phyloP scores from a whole-genome alignment of 2,113 vertebrate genomes.

The Rostratula benghalensis region DNA sequence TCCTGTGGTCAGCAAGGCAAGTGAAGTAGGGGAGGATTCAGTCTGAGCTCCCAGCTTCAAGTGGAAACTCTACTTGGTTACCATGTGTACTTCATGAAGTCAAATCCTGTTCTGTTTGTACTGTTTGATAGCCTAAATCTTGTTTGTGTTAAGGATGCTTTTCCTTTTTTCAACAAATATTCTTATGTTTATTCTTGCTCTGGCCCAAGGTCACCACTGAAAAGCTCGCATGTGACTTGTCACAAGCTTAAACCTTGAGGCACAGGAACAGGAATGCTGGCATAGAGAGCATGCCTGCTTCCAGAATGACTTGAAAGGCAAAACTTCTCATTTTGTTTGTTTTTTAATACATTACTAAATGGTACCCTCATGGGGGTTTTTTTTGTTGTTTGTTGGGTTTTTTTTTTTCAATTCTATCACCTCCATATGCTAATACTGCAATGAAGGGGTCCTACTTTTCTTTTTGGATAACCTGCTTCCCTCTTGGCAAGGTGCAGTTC shows the following conservation, averaged over 20 bases:
- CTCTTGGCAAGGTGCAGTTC: not conserved
- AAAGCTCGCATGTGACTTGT: not conserved
- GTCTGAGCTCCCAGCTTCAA: not conserved
- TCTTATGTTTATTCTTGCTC: not conserved
- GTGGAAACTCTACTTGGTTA: not conserved
- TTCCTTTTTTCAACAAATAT: not conserved
- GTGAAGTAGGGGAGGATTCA: not conserved
- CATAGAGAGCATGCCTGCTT: not conserved
- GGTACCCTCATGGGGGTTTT: not conserved
- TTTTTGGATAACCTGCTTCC: not conserved
- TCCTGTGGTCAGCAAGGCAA: not conserved
- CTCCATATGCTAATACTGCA: not conserved
- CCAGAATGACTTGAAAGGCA: not conserved
- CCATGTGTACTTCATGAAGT: not conserved
- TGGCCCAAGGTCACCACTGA: not conserved
- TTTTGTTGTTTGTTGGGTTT: not conserved
- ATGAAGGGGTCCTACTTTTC: not conserved
- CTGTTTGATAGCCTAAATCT: not conserved
- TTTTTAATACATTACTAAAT: not conserved
- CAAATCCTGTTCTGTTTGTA: not conserved
- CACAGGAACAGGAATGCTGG: not conserved
- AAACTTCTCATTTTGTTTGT: not conserved
- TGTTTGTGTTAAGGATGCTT: not conserved
- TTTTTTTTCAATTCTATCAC: not conserved
- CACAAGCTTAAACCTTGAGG: not conserved